Percentiles rank a stretch among this genome's conserved stretches.
These are phyloP conservation scores for Podarcis lilfordi DNA, from an alignment of 2,797 vertebrate genomes.

Conservation along the genomic window DNA sequence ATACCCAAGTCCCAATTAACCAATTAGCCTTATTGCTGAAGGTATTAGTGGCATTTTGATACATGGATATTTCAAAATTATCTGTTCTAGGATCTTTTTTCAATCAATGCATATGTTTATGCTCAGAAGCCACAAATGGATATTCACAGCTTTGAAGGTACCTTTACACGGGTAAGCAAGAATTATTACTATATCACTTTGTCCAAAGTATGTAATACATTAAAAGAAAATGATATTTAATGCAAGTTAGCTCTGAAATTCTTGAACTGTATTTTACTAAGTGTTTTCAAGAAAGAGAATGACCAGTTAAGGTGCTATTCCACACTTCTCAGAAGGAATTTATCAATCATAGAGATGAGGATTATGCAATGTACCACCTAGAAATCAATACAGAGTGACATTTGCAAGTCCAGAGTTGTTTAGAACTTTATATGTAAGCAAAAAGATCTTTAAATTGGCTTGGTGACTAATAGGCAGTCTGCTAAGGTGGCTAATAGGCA, in stretches of 20 bases:
- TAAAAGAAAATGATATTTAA: background rate
- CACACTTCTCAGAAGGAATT: background rate
- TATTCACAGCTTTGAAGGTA: conserved; percentile 98
- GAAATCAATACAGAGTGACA: background rate
- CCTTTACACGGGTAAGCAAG: conserved; percentile 92
- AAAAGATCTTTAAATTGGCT: too few relatives aligned
- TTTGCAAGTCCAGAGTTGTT: too few relatives aligned
- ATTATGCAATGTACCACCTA: background rate
- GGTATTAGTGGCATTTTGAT: background rate
- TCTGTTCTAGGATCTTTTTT: conserved; percentile 93
- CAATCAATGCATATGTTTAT: conserved; percentile 92
- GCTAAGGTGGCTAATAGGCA: too few relatives aligned
- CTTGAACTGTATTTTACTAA: background rate
- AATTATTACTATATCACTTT: background rate
- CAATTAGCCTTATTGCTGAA: background rate
- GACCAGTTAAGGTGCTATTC: background rate
- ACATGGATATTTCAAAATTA: conserved; percentile 45
- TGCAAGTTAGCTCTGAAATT: background rate
- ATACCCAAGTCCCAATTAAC: too few relatives aligned
- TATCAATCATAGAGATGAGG: background rate
- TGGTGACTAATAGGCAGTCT: too few relatives aligned
- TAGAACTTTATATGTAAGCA: too few relatives aligned
- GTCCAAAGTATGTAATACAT: background rate
- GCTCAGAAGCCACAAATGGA: conserved; percentile 96
- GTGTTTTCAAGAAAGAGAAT: background rate